Evolutionary conservation across 2,888 invertebrate species (phyloP), one percentile per base, ranked within the genome.

Genomic region (Standfussiana lucernea): DNA sequence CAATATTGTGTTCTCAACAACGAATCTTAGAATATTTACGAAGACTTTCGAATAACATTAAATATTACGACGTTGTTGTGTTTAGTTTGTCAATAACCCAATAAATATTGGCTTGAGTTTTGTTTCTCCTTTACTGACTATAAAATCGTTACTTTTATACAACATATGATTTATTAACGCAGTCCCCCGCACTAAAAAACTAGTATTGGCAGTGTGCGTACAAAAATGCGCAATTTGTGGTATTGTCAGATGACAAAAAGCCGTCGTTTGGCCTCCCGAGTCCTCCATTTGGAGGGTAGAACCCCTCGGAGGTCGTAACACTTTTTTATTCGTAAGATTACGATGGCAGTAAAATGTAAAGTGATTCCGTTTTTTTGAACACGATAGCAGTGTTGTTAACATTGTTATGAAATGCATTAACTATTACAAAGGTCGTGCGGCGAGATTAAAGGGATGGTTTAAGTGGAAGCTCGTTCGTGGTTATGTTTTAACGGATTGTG

Each of bases 181-280:
- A 66, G 76, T 68, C 66, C 47, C 37, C 42, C 40, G 40, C 71
- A 67, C 68, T 81, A 81, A 83, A 86, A 81, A 75, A 53, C 65
- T 75, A 69, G 53, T 73, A 75, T 82, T 65, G 74, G 45, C 69
- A 64, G 86, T 86, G 71, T 76, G 82, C 77, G 81, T 83, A 87
- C 81, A 88, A 89, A 85, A 88, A 83, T 86, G 85, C 85, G 88
- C 92, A 93, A 93, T 93, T 92, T 93, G 93, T 90, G 93, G 91
- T 89, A 92, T 93, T 93, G 92, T 92, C 88, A 89, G 88, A 90
- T 93, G 93, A 94, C 93, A 95, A 94, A 94, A 93, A 91, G 92
- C 82, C 85, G 90, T 92, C 93, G 91, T 93, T 94, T 93, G 90
- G 67, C 84, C 77, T 77, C 78, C 77, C 86, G 72, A 83, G 78